phyloP scores from a whole-genome alignment of 2,888 invertebrate species.

The Drosophila limbata region DNA sequence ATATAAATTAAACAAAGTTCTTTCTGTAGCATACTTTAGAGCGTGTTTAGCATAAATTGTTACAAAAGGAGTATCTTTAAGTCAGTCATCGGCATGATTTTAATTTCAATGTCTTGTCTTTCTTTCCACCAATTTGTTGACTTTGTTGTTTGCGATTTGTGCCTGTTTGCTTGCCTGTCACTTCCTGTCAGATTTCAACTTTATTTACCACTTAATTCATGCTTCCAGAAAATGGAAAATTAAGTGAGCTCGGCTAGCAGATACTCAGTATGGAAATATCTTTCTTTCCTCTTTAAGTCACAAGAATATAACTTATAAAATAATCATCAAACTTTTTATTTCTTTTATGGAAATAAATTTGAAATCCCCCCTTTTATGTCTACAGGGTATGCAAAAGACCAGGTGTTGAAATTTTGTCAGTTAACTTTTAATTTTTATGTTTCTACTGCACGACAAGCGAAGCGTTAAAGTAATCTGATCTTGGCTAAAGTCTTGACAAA shows the following conservation, averaged over 20 bases:
- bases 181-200: constrained; percentile 5
- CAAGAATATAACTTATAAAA: too few species aligned
- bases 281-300: too few species aligned
- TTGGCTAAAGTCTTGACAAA: constrained; percentile 6
- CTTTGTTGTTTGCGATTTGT: constrained; percentile 7
- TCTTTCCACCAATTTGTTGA: constrained; percentile 3
- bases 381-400: constrained; percentile 1
- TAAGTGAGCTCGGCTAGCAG: not conserved
- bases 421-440: constrained; percentile 1
- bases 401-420: not conserved
- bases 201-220: constrained; percentile 12
- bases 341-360: too few species aligned
- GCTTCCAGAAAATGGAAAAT: not conserved
- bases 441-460: not conserved
- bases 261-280: not conserved
- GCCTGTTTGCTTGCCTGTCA: constrained; percentile 1
- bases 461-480: constrained; percentile 3
- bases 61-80: constrained; percentile 10
- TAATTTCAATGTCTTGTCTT: constrained; percentile 10
- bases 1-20: not conserved
- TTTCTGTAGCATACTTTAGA: constrained; percentile 39
- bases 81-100: not conserved
- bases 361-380: too few species aligned
- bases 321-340: too few species aligned
- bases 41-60: constrained; percentile 6